A percentile compares a stretch with the other conserved stretches of the same genome.
phyloP scores from a whole-genome alignment of 30 jellyfish, hydroid and myxozoan genomes.

The Turritopsis rubra region DNA sequence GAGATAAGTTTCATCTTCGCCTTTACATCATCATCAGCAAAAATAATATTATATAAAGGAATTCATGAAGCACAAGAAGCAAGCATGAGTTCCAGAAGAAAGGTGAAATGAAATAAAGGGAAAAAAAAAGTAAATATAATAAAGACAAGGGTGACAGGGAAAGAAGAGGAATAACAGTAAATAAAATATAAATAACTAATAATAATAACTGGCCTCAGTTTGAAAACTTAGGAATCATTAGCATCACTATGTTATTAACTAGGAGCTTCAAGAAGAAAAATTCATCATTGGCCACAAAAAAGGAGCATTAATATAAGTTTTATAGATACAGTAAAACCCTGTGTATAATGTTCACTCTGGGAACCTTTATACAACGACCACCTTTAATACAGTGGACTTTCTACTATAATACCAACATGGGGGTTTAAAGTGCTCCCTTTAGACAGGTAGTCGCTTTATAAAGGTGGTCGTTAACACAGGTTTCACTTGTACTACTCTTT shows the following conservation, averaged over 20 bases:
- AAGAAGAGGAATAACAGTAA: neutral
- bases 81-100: neutral
- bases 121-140: conserved; percentile 1
- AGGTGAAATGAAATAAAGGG: neutral
- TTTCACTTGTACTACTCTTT: too few relatives aligned
- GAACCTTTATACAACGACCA: too few relatives aligned
- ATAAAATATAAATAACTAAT: too few relatives aligned
- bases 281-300: conserved; percentile 34
- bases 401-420: too few relatives aligned
- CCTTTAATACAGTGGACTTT: too few relatives aligned
- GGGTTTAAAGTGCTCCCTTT: too few relatives aligned
- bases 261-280: conserved; percentile 24
- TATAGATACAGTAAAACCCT: too few relatives aligned
- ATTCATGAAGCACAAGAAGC: neutral
- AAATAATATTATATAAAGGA: neutral
- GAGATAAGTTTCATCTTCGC: neutral
- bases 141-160: neutral
- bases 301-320: too few relatives aligned
- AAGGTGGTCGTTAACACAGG: too few relatives aligned
- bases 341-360: too few relatives aligned
- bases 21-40: neutral
- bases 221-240: conserved; percentile 30
- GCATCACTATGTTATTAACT: conserved; percentile 13
- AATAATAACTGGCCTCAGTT: conserved; percentile 22
- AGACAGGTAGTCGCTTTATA: too few relatives aligned